phyloP scores from a whole-genome alignment of 2,888 invertebrate genomes.

The Drosophila mayaguana region DNA sequence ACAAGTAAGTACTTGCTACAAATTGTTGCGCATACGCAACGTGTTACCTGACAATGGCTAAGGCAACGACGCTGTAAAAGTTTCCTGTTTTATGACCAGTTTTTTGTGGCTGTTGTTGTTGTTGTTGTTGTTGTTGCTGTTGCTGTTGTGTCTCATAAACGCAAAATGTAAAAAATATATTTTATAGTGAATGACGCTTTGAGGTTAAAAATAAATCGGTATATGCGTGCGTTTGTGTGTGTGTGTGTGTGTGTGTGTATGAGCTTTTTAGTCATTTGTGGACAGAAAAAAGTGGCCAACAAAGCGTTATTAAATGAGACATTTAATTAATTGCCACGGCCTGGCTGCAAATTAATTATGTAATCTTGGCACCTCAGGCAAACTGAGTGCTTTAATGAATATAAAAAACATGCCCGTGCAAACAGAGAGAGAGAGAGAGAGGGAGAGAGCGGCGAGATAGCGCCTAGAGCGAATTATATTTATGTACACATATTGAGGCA shows the following conservation, averaged over 20 bases:
- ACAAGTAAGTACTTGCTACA: conserved; percentile 59
- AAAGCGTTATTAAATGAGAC: conserved; percentile 82
- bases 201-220: conserved; percentile 79
- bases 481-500: conserved; percentile 36
- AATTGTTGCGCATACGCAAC: conserved; percentile 79
- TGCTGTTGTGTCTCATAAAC: conserved; percentile 62
- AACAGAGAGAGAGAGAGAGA: neutral
- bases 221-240: conserved; percentile 54
- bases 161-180: conserved; percentile 43
- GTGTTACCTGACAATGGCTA: conserved; percentile 37
- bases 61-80: conserved; percentile 50
- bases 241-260: conserved; percentile 26
- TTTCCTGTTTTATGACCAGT: conserved; percentile 27
- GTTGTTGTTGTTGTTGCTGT: conserved; percentile 18
- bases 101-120: conserved; percentile 19
- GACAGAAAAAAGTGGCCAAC: conserved; percentile 64
- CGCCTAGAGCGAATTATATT: conserved; percentile 40
- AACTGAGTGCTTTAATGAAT: conserved; percentile 67
- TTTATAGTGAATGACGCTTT: conserved; percentile 75
- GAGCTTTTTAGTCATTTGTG: conserved; percentile 73
- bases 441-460: conserved; percentile 1
- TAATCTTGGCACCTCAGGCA: conserved; percentile 78
- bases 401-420: conserved; percentile 47
- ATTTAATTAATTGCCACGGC: conserved; percentile 79
- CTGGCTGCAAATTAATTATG: conserved; percentile 77